Base-by-base conservation (phyloP, 2,888 invertebrate genomes). In the Aromia moschata region DNA sequence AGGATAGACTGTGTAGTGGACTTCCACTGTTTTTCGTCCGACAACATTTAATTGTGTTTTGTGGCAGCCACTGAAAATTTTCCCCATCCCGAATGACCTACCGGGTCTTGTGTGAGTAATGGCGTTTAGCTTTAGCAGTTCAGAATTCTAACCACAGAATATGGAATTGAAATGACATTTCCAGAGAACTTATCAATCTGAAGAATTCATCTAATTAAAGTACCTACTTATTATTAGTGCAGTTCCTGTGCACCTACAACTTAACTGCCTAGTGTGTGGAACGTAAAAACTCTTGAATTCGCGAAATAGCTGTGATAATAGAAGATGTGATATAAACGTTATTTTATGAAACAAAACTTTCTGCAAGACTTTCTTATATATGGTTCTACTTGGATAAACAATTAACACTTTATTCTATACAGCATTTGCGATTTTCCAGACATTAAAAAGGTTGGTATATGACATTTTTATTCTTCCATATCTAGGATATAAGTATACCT, bases 101-200 rank as follows among this genome's bases (percentile, higher is more conserved):
- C 72, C 70, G 72, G 72, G 63, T 64, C 49, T 25, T 56, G 60
- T 64, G 57, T 72, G 65, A 65, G 64, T 70, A 70, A 70, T 72
- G 72, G 72, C 72, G 72, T 70, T n/a, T n/a, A n/a, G n/a, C n/a
- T n/a, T n/a, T 70, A 65, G 67, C 68, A 67, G 69, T 69, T 70
- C 65, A 59, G 67, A 70, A 70, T 40, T 69, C 69, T 70, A 72
- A 70, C 70, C 70, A 69, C 69, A 64, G 71, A 65, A 66, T 68
- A 69, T 67, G 70, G 69, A 69, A 65, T 65, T 68, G 70, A 69
- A 69, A 70, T 72, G 70, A 70, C 69, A 70, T 67, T 70, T 68
- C 59, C 62, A 57, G 58, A 62, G 46, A 56, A 58, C 41, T 43
- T 56, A 62, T 62, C 49, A 62, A 58, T 60, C 51, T 51, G 47